Conservation (phyloP, 2,113 vertebrate genomes). For the Heptranchias perlo region DNA sequence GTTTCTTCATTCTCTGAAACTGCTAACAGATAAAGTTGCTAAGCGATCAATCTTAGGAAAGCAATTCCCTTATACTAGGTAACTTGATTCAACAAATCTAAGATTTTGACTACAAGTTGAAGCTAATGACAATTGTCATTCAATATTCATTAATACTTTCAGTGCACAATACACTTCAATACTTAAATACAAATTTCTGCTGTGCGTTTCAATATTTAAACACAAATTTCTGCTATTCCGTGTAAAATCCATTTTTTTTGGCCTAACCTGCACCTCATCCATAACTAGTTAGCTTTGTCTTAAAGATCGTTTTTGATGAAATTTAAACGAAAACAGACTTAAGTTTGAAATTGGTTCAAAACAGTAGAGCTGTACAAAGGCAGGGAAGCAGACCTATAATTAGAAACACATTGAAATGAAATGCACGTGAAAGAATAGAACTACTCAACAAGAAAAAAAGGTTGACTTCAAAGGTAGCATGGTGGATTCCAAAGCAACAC, state of each 20-base stretch:
- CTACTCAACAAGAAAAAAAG: neutral
- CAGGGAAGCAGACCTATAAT: neutral
- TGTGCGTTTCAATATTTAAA: neutral
- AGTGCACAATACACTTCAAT: neutral
- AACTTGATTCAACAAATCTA: neutral
- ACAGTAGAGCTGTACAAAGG: neutral
- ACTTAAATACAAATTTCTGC: neutral
- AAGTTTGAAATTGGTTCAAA: neutral
- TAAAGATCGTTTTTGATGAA: neutral
- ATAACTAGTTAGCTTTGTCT: neutral
- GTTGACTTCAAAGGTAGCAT: neutral
- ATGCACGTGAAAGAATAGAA: neutral
- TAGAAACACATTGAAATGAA: neutral
- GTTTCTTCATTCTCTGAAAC: neutral
- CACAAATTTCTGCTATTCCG: neutral
- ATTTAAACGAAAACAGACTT: conserved; percentile 4
- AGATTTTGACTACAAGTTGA: neutral
- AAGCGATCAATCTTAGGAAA: neutral
- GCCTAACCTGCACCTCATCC: neutral
- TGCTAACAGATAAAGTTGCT: neutral
- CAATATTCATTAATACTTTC: neutral
- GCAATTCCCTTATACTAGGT: neutral
- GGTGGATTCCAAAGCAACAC: neutral
- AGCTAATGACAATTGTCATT: neutral
- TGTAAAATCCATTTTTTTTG: neutral